Base-by-base conservation (phyloP, 2,797 vertebrate species). In the Halcyon chelicuti region DNA sequence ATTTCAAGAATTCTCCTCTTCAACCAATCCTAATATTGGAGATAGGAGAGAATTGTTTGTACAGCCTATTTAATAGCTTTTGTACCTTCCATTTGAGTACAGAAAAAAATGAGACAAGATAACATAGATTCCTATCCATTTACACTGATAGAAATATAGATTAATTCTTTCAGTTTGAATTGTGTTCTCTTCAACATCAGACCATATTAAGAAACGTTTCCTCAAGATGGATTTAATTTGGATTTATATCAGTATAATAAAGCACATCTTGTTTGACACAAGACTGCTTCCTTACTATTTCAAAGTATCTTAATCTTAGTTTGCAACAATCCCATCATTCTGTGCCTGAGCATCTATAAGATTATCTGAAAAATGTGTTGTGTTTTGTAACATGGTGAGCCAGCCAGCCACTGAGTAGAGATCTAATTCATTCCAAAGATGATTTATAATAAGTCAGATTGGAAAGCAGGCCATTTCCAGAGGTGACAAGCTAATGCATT, bases 401-500 rank as follows among this genome's bases (percentile, higher is more conserved):
- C 57, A 68, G 25, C 6, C 51, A 90, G 51, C 16, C 79, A 40
- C 33, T 33, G 28, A 31, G 55, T 60, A 91, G 35, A 76, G 29
- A 87, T 7, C 19, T 75, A 78, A 81, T 68, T 87, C 22, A 68
- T 82, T 89, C 57, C 70, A 74, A 5, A 68, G 55, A 63, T 66
- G 35, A 89, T 33, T 76, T 85, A 66, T 65, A 90, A 62, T 68
- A 88, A 92, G 25, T 62, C 63, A 79, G 10, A 42, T 55, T 72
- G 29, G 39, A 91, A 92, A 89, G 25, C 21, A 89, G 47, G n/a
- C 6, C 5, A 52, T 87, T 95, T 93, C 67, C 71, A 63, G 47
- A 79, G 10, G 39, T 89, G 87, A 89, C 67, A 94, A 92, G 52
- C 31, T 94, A 79, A 92, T 82, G 31, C 28, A 85, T 92, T 66